Base-by-base conservation (phyloP, 2,888 invertebrate species). In the Prosopocoilus inquinatus region DNA sequence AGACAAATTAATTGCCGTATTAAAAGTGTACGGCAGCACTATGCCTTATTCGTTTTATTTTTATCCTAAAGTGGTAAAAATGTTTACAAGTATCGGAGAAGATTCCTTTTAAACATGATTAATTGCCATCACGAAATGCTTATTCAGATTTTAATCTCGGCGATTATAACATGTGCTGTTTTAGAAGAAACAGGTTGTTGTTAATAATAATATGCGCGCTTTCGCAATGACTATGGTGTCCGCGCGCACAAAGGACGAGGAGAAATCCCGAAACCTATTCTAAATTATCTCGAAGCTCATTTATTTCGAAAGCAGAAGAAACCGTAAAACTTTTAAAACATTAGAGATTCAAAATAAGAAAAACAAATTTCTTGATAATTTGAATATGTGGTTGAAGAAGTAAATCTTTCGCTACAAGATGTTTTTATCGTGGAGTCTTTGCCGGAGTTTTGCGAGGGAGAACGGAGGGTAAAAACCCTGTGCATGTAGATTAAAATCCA, bases 361-460 rank as follows among this genome's bases (percentile, higher is more conserved):
- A 78, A 79, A 78, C 78, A 78, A 78, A 79, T 78, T 78, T 71
- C 75, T 74, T 78, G 78, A 79, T 79, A 78, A 78, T 79, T 79
- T 79, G 77, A 78, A 78, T 77, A 78, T 78, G 78, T 78, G 77
- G 74, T 72, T 71, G 74, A 70, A 74, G 75, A 74, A 78, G 77
- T 77, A 77, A 78, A 77, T 77, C 77, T 78, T 73, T 67, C 71
- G 74, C 73, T 76, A 78, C 78, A 78, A 78, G 78, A 77, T 78
- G 78, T 78, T 77, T 78, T 78, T 78, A 77, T 78, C 77, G 75
- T 74, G 61, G 61, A 66, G 70, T 71, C 69, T 72, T 72, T 72
- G 71, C 71, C 71, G 67, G 67, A 70, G 71, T 73, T 73, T 68
- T 67, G 71, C 70, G 70, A 69, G 72, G 73, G 70, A 66, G 67